Evolutionary conservation across 2,888 invertebrate genomes (phyloP).

Genomic region (Tachina fera): DNA sequence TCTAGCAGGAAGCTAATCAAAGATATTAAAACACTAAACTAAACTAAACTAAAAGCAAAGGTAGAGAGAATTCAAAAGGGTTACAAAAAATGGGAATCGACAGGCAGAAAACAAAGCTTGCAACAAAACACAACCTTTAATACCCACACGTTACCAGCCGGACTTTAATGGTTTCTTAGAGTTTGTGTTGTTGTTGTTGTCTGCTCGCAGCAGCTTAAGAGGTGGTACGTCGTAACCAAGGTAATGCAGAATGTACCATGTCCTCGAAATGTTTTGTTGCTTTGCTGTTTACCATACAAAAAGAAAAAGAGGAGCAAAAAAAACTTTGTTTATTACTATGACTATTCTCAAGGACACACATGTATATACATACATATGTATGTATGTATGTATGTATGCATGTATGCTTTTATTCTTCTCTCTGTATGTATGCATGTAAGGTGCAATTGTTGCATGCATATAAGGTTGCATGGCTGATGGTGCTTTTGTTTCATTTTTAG

Average conservation of each 20-base stretch:
- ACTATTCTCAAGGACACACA: constrained; percentile 69
- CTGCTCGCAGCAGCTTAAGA: constrained; percentile 11
- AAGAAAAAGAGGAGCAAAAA: constrained; percentile 12
- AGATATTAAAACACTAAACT: constrained; percentile 41
- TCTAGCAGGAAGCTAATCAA: constrained; percentile 64
- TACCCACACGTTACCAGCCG: constrained; percentile 60
- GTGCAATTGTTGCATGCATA: constrained; percentile 29
- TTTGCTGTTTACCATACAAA: constrained; percentile 18
- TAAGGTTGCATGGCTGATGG: constrained; percentile 44
- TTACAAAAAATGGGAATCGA: constrained; percentile 33
- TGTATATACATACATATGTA: background rate
- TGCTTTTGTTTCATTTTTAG: constrained; percentile 40
- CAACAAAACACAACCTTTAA: constrained; percentile 58
- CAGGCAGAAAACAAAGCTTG: constrained; percentile 45
- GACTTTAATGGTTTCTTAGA: constrained; percentile 29
- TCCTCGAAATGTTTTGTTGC: constrained; percentile 51
- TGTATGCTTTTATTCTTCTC: too few species aligned
- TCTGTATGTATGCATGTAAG: background rate
- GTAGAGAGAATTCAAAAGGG: background rate
- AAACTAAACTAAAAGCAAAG: constrained; percentile 30
- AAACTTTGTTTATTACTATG: constrained; percentile 63
- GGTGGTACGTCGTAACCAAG: constrained; percentile 36
- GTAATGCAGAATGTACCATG: constrained; percentile 53
- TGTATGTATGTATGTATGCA: background rate
- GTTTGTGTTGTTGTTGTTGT: constrained; percentile 31